Evolutionary conservation across 2,113 vertebrate species (phyloP).

Genomic region (Nothoprocta perdicaria): DNA sequence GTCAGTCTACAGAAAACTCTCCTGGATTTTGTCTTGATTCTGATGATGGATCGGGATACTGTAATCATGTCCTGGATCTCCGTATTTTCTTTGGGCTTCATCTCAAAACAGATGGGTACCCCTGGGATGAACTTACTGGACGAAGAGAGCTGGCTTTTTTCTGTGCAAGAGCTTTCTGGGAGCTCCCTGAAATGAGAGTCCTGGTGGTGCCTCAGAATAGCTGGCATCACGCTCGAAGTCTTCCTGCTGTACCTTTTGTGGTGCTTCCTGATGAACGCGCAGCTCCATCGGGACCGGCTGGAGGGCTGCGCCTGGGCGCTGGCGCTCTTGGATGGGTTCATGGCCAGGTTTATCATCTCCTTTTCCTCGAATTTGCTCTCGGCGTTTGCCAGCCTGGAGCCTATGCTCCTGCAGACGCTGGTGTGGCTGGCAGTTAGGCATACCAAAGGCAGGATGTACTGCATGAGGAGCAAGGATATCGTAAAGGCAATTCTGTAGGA

Average conservation of each 20-base stretch:
- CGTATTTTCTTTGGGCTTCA: constrained; percentile 80
- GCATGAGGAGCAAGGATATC: constrained; percentile 79
- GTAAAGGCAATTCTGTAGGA: constrained; percentile 84
- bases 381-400: constrained; percentile 73
- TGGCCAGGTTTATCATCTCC: constrained; percentile 82
- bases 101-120: constrained; percentile 84
- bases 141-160: constrained; percentile 74
- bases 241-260: constrained; percentile 83
- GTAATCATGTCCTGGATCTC: constrained; percentile 68
- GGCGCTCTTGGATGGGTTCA: constrained; percentile 72
- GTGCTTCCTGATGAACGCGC: constrained; percentile 74
- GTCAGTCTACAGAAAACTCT: constrained; percentile 84
- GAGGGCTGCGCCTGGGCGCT: constrained; percentile 22
- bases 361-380: constrained; percentile 80
- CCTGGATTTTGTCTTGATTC: constrained; percentile 80
- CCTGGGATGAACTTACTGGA: constrained; percentile 78
- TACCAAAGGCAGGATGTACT: constrained; percentile 82
- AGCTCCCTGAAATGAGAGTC: constrained; percentile 42
- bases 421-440: constrained; percentile 84
- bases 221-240: constrained; percentile 80
- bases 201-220: constrained; percentile 63
- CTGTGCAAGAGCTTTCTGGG: constrained; percentile 66
- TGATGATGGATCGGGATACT: constrained; percentile 72
- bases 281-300: constrained; percentile 68
- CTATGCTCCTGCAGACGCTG: constrained; percentile 84